Percentiles rank a stretch among this genome's conserved stretches.
Conservation (phyloP, 2,888 invertebrate genomes). For the Caenorhabditis sinica region DNA sequence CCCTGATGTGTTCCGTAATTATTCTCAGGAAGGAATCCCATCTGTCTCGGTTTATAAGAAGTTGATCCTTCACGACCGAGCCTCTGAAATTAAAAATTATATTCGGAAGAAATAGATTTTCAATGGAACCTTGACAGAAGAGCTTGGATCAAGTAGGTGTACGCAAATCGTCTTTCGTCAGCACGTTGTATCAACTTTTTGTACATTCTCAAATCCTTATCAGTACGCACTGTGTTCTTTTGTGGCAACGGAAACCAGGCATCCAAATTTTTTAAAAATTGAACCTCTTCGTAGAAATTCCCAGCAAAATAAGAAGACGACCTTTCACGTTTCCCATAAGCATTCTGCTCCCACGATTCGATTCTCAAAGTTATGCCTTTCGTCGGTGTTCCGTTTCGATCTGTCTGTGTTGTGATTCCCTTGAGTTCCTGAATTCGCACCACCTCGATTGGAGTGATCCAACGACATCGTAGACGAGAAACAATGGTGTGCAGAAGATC, state of each 20-base stretch:
- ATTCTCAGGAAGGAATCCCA: slow-evolving; percentile 35
- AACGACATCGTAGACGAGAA: slow-evolving; percentile 64
- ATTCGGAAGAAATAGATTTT: too few relatives aligned
- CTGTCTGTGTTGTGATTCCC: neutral
- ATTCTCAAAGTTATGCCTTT: too few relatives aligned
- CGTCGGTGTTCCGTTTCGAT: too few relatives aligned
- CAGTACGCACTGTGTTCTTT: neutral
- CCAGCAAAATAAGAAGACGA: too few relatives aligned
- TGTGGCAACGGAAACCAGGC: too few relatives aligned
- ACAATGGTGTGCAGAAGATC: slow-evolving; percentile 59
- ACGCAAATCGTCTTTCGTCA: slow-evolving; percentile 44
- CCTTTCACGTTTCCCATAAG: too few relatives aligned
- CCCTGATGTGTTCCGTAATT: neutral
- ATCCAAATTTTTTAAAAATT: too few relatives aligned
- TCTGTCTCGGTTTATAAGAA: neutral
- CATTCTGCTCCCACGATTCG: too few relatives aligned
- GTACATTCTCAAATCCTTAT: too few relatives aligned
- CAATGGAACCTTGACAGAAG: slow-evolving; percentile 38
- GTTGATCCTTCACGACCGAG: slow-evolving; percentile 54
- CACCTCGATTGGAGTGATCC: slow-evolving; percentile 59
- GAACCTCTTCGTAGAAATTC: too few relatives aligned
- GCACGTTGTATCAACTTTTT: neutral
- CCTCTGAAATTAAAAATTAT: slow-evolving; percentile 43
- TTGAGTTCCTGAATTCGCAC: neutral
- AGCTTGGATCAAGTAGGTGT: slow-evolving; percentile 38